A percentile compares a stretch with the other conserved stretches of the same genome.
Evolutionary conservation across 2,113 vertebrate species (phyloP).

Genomic region (Gopherus evgoodei): DNA sequence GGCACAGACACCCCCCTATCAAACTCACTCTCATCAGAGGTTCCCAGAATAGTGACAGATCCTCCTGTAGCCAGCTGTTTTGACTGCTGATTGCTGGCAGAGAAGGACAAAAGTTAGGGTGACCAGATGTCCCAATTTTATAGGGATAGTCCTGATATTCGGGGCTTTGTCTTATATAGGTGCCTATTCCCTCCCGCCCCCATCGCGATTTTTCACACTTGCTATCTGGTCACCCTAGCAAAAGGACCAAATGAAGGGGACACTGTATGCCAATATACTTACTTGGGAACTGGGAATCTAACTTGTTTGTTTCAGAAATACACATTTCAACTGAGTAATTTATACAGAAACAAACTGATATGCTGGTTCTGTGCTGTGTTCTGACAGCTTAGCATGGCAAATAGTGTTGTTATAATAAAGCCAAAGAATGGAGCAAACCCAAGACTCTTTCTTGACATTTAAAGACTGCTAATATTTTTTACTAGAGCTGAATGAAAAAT

Average conservation of each 20-base stretch:
- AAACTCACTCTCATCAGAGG: not conserved
- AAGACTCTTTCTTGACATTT: accelerated
- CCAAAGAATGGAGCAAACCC: accelerated
- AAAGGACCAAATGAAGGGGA: not conserved
- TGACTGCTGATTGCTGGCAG: not conserved
- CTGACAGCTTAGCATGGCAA: too few relatives aligned
- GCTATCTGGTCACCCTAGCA: too few relatives aligned
- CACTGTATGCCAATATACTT: not conserved
- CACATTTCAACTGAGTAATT: not conserved
- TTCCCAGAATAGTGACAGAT: not conserved
- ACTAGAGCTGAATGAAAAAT: not conserved
- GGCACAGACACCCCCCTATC: not conserved
- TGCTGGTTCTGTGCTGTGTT: not conserved
- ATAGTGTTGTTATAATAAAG: not conserved
- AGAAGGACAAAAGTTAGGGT: not conserved
- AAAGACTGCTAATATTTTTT: not conserved
- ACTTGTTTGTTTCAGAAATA: not conserved
- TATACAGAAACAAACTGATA: accelerated
- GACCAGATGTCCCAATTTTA: not conserved
- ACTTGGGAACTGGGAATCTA: not conserved
- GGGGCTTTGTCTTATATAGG: too few relatives aligned
- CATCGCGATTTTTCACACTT: too few relatives aligned
- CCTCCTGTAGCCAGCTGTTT: not conserved
- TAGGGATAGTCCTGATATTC: too few relatives aligned
- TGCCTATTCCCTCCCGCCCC: too few relatives aligned